Evolutionary conservation across 1,140 invertebrate genomes (phyloP).

Genomic region (Leptopilina boulardi): DNA sequence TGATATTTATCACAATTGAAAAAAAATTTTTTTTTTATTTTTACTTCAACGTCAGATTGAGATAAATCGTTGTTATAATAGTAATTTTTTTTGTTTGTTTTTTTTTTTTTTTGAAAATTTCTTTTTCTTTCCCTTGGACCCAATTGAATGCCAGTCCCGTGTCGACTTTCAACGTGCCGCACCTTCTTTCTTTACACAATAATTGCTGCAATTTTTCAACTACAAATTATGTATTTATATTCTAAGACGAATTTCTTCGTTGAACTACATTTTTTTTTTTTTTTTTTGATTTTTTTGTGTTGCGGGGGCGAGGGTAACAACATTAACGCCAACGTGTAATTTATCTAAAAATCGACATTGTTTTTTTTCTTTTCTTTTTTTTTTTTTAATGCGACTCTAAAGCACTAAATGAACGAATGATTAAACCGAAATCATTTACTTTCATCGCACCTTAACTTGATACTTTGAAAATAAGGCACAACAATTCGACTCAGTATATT

Average conservation of each 20-base stretch:
- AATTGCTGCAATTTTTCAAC: background rate
- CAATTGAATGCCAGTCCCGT: background rate
- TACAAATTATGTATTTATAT: conserved; percentile 1
- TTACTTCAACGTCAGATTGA: too few relatives aligned
- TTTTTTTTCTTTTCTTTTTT: too few relatives aligned
- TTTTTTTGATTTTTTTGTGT: conserved; percentile 19
- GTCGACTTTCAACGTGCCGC: background rate
- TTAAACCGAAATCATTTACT: conserved; percentile 62
- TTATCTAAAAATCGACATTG: conserved; percentile 8
- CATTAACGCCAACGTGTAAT: conserved; percentile 16
- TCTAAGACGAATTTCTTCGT: background rate
- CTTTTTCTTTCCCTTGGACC: background rate
- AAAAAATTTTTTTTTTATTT: too few relatives aligned
- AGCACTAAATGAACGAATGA: conserved; percentile 52
- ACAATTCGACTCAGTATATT: conserved; percentile 64
- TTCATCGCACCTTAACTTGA: conserved; percentile 64
- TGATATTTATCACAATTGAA: too few relatives aligned
- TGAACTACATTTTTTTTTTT: background rate
- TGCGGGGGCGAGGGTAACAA: background rate
- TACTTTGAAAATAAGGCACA: conserved; percentile 72
- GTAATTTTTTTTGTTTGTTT: too few relatives aligned
- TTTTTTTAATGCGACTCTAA: background rate
- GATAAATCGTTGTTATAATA: background rate
- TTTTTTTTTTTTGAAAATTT: background rate
- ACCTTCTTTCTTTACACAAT: conserved; percentile 25